Conservation (phyloP, 2,888 invertebrate genomes). For the Rhingia rostrata region DNA sequence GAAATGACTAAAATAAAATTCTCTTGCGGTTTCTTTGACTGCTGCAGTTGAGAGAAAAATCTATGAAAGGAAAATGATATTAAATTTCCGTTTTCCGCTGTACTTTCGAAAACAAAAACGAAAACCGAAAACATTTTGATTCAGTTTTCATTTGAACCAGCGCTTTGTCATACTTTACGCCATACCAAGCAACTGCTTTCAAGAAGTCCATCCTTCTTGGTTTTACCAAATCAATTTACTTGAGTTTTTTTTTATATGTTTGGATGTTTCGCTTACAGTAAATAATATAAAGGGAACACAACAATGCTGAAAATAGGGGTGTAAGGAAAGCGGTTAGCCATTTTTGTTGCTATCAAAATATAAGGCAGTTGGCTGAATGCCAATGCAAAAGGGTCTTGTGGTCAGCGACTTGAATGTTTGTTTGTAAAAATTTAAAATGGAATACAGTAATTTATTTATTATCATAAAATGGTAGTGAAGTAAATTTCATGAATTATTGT, state of each 20-base stretch:
- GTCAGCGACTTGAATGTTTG: not conserved
- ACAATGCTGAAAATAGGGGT: not conserved
- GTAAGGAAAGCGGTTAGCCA: not conserved
- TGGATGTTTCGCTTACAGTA: not conserved
- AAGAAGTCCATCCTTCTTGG: not conserved
- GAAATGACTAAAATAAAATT: conserved; percentile 1
- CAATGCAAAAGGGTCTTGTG: not conserved
- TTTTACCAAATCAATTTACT: not conserved
- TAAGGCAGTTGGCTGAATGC: not conserved
- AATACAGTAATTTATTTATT: no score
- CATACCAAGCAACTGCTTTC: not conserved
- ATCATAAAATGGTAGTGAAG: no score
- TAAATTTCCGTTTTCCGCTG: conserved; percentile 48
- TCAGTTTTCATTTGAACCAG: conserved; percentile 16
- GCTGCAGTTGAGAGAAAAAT: conserved; percentile 9
- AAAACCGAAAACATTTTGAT: conserved; percentile 12
- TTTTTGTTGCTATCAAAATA: conserved; percentile 1
- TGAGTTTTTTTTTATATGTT: not conserved
- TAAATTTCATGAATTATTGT: no score
- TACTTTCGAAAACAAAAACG: not conserved
- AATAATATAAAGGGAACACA: not conserved
- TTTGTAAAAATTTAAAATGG: no score
- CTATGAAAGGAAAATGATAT: conserved; percentile 43
- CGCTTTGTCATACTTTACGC: conserved; percentile 8
- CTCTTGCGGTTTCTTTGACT: conserved; percentile 9